Percentiles rank a stretch among this genome's conserved stretches.
Conservation (phyloP, 2,797 vertebrate genomes). For the Takifugu ocellatus region DNA sequence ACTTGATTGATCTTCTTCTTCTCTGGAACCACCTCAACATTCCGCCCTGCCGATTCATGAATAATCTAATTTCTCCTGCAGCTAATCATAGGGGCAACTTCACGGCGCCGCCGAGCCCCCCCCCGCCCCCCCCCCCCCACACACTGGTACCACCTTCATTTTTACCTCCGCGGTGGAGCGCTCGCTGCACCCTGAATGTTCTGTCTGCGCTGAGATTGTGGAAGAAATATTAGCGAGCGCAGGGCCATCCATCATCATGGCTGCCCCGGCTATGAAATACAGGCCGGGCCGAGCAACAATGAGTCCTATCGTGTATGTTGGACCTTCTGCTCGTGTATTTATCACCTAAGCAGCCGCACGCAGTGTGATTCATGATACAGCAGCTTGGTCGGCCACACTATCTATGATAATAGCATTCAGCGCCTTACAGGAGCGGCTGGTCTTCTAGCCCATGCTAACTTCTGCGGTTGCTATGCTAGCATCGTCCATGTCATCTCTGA, state of each 20-base stretch:
- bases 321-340: conserved; percentile 76
- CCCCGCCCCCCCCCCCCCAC: too few species aligned
- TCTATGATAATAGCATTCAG: conserved; percentile 40
- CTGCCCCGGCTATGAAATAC: conserved; percentile 69
- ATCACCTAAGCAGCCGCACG: conserved; percentile 72
- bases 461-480: too few species aligned
- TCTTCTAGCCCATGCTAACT: too few species aligned
- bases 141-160: conserved; percentile 21
- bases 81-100: conserved; percentile 29
- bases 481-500: too few species aligned
- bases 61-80: conserved; percentile 38
- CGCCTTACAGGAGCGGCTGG: neutral
- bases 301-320: conserved; percentile 76
- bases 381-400: conserved; percentile 29
- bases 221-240: conserved; percentile 67
- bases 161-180: conserved; percentile 50
- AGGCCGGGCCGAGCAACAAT: conserved; percentile 67
- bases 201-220: conserved; percentile 62
- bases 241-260: conserved; percentile 73
- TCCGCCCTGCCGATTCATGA: conserved; percentile 37
- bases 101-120: too few species aligned
- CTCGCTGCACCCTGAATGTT: conserved; percentile 46
- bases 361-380: conserved; percentile 74
- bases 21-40: conserved; percentile 22
- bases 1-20: conserved; percentile 37